These are phyloP conservation scores for Epiblema foenella DNA, from an alignment of 2,888 invertebrate species.

Conservation along the genomic window DNA sequence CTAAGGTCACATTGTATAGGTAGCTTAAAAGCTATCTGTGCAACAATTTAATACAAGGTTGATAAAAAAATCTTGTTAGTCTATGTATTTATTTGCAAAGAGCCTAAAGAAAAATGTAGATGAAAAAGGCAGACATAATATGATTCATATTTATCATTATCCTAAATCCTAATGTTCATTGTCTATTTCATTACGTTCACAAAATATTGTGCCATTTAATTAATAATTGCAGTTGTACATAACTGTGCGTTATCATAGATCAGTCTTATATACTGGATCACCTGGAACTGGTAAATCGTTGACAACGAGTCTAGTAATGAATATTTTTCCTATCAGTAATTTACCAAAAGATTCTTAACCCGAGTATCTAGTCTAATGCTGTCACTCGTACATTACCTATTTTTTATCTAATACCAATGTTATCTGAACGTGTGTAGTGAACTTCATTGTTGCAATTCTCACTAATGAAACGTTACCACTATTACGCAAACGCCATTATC, in stretches of 20 bases:
- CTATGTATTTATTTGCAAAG: not conserved
- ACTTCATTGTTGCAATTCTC: slow-evolving; percentile 34
- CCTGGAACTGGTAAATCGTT: no score
- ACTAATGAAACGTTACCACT: slow-evolving; percentile 34
- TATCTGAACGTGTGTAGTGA: slow-evolving; percentile 21
- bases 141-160: not conserved
- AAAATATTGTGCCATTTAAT: not conserved
- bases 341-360: no score
- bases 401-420: slow-evolving; percentile 11
- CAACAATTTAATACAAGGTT: slow-evolving; percentile 78
- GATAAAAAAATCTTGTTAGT: slow-evolving; percentile 61
- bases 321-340: no score
- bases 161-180: slow-evolving; percentile 6
- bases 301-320: no score
- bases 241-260: no score
- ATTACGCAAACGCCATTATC: slow-evolving; percentile 38
- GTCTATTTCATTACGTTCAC: not conserved
- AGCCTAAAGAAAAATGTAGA: not conserved
- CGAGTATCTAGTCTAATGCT: no score
- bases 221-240: not conserved
- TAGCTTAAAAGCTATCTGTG: slow-evolving; percentile 73
- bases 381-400: not conserved
- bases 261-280: no score
- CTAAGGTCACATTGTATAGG: slow-evolving; percentile 78
- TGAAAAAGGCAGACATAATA: not conserved